Evolutionary conservation across 2,888 invertebrate genomes (phyloP).

Genomic region (Oscheius sp.): DNA sequence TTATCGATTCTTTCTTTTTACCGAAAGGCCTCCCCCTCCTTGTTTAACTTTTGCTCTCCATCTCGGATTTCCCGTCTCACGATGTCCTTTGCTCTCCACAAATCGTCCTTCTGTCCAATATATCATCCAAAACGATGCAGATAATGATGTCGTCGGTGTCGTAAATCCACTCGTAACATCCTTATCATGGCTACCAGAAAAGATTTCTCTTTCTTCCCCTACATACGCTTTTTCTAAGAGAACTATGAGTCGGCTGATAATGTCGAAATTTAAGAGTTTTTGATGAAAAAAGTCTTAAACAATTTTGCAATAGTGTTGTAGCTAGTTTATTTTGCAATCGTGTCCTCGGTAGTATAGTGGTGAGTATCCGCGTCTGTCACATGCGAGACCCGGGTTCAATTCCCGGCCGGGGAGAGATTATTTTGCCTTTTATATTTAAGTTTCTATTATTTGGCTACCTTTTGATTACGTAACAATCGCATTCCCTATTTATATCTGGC

Average conservation of each 20-base stretch:
- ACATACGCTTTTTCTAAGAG: too few relatives aligned
- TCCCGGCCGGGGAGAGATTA: slow-evolving; percentile 23
- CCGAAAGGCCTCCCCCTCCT: background rate
- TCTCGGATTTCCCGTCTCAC: background rate
- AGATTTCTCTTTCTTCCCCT: background rate
- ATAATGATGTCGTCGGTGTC: slow-evolving; percentile 16
- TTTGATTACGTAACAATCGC: background rate
- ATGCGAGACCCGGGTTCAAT: slow-evolving; percentile 28
- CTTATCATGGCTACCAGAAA: background rate
- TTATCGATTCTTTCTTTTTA: too few relatives aligned
- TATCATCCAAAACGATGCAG: background rate
- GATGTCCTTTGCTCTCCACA: background rate
- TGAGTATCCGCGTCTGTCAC: slow-evolving; percentile 29
- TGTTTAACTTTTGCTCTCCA: background rate
- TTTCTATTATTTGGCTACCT: background rate
- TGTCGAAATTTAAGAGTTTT: too few relatives aligned
- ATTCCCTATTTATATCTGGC: background rate
- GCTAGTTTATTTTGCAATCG: too few relatives aligned
- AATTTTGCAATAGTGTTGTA: too few relatives aligned
- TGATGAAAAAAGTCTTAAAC: too few relatives aligned
- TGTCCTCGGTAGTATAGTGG: slow-evolving; percentile 28
- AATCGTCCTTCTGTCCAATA: background rate
- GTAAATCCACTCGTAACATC: slow-evolving; percentile 11
- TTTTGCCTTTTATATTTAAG: background rate
- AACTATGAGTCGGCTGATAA: too few relatives aligned